These are phyloP conservation scores for Luscinia megarhynchos DNA, from an alignment of 2,797 vertebrate species.

Conservation along the genomic window DNA sequence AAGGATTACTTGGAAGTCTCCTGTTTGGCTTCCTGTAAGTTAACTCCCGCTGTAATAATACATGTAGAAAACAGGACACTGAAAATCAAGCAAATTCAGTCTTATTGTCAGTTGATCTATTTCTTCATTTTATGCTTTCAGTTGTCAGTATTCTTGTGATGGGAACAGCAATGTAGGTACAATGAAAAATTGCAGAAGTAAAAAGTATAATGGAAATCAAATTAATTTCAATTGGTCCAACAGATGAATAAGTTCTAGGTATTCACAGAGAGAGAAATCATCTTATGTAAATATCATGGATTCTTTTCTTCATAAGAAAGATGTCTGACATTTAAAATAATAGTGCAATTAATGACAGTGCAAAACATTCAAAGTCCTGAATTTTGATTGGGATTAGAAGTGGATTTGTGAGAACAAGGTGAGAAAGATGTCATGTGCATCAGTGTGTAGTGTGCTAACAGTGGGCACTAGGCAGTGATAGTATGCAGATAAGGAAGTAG, in stretches of 20 bases:
- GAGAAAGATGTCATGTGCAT: neutral
- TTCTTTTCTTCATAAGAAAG: neutral
- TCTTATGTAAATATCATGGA: neutral
- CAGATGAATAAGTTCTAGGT: neutral
- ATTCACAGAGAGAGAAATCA: neutral
- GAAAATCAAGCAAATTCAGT: neutral
- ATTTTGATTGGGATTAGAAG: neutral
- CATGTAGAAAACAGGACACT: neutral
- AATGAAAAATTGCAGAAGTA: neutral
- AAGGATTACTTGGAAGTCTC: neutral
- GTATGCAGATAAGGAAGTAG: neutral
- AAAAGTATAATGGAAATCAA: neutral
- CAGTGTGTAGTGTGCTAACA: neutral
- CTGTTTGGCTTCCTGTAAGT: neutral
- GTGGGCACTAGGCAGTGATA: neutral
- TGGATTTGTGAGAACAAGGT: neutral
- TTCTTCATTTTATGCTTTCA: neutral
- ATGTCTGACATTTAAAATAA: neutral
- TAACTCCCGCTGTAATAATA: neutral
- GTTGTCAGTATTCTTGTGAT: neutral
- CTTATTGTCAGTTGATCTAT: neutral
- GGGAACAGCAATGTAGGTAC: neutral
- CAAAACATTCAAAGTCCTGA: neutral
- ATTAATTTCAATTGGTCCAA: neutral
- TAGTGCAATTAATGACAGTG: neutral